A percentile compares a stretch with the other conserved stretches of the same genome.
Evolutionary conservation across 1,140 invertebrate species (phyloP).

Genomic region (Nomia melanderi): DNA sequence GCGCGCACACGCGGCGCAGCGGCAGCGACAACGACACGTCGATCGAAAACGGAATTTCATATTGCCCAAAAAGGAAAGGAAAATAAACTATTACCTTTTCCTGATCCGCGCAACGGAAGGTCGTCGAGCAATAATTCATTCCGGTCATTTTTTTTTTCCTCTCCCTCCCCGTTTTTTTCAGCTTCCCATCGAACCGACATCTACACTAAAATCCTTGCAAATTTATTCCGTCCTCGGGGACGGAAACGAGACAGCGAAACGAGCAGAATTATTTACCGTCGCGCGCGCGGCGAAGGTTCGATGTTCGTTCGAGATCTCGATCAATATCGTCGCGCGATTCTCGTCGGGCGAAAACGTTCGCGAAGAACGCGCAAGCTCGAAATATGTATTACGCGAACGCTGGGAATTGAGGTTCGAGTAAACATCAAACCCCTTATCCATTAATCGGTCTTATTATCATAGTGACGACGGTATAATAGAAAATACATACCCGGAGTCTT

Average conservation of each 20-base stretch:
- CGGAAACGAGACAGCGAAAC: not conserved
- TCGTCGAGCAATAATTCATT: not conserved
- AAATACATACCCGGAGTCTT: no score
- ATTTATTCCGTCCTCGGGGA: not conserved
- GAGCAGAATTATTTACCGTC: not conserved
- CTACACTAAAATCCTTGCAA: not conserved
- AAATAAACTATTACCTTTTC: conserved; percentile 22
- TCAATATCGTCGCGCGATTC: not conserved
- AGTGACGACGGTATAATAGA: no score
- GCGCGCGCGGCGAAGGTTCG: not conserved
- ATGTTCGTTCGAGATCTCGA: not conserved
- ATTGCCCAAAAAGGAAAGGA: conserved; percentile 1
- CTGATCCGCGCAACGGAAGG: not conserved
- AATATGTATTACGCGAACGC: no score
- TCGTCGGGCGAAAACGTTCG: no score
- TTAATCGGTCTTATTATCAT: no score
- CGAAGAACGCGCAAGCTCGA: no score
- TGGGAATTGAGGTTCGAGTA: no score
- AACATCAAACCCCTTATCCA: no score
- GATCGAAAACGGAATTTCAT: conserved; percentile 10
- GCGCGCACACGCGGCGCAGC: no score
- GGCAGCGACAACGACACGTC: no score
- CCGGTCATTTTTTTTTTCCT: not conserved
- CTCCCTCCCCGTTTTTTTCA: not conserved
- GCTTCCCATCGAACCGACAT: not conserved